Conservation (phyloP, 2,797 vertebrate species). For the Myripristis jacobus region DNA sequence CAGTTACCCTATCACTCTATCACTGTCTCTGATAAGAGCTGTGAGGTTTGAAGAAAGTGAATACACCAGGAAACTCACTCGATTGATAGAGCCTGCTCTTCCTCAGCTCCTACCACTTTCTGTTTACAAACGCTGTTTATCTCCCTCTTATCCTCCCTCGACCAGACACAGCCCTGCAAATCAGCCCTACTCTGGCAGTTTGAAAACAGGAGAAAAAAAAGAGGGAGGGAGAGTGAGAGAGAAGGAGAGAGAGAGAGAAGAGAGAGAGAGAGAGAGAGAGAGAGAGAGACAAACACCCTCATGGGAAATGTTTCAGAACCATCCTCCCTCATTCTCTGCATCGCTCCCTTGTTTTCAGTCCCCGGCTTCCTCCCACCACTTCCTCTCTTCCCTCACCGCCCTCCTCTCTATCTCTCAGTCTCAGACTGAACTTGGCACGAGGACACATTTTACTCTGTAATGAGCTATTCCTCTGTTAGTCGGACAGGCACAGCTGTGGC, state of each 20-base stretch:
- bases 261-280: neutral
- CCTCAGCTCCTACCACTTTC: conserved; percentile 35
- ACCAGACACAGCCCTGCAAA: conserved; percentile 39
- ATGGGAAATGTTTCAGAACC: conserved; percentile 55
- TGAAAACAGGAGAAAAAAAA: conserved; percentile 3
- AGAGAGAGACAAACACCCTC: conserved; percentile 44
- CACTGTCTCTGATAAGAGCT: conserved; percentile 45
- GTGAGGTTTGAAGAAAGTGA: conserved; percentile 40
- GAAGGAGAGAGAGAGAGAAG: neutral
- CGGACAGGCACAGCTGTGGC: neutral
- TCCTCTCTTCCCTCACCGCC: neutral
- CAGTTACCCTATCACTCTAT: conserved; percentile 29
- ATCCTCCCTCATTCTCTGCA: conserved; percentile 19
- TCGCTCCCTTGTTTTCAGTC: neutral
- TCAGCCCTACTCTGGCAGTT: conserved; percentile 35
- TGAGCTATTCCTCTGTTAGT: conserved; percentile 42
- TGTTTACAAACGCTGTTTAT: conserved; percentile 62
- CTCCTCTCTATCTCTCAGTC: conserved; percentile 9
- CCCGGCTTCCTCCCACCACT: neutral
- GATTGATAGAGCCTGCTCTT: conserved; percentile 27
- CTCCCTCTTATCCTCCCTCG: conserved; percentile 37
- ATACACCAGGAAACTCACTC: conserved; percentile 30
- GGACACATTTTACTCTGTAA: conserved; percentile 37
- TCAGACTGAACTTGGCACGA: conserved; percentile 16
- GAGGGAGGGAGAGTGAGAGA: conserved; percentile 10